phyloP scores from a whole-genome alignment of 2,113 vertebrate species.

The Heterotis niloticus region DNA sequence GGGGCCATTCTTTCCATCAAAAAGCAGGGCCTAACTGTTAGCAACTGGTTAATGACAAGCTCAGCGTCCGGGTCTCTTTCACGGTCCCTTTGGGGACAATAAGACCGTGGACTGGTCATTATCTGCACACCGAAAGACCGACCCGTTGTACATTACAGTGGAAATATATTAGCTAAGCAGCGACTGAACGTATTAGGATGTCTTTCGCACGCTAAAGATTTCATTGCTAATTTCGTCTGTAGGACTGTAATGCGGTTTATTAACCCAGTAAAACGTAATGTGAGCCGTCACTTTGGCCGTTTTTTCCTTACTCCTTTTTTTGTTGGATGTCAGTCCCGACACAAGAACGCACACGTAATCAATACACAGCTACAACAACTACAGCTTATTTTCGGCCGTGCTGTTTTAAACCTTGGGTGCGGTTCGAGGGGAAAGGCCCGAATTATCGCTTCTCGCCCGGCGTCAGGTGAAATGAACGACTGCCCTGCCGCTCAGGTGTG shows the following conservation, averaged over 20 bases:
- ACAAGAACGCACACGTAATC: neutral
- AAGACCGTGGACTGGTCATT: constrained; percentile 67
- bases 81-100: constrained; percentile 62
- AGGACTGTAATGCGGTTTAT: constrained; percentile 55
- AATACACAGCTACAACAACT: neutral
- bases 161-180: constrained; percentile 47
- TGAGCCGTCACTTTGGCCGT: neutral
- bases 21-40: constrained; percentile 42
- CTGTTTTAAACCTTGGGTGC: too few species aligned
- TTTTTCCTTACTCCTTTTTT: neutral
- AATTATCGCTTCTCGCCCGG: neutral
- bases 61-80: constrained; percentile 58
- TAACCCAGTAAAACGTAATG: constrained; percentile 41
- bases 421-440: neutral
- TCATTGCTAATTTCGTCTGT: constrained; percentile 59
- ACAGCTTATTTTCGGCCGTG: too few species aligned
- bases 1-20: constrained; percentile 38
- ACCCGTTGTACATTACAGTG: constrained; percentile 46
- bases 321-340: neutral
- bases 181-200: constrained; percentile 59
- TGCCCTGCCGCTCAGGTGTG: constrained; percentile 43
- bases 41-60: constrained; percentile 65
- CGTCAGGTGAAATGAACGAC: neutral
- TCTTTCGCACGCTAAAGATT: constrained; percentile 30
- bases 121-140: constrained; percentile 66